phyloP scores from a whole-genome alignment of 2,888 invertebrate genomes.

The Netelia inedita region DNA sequence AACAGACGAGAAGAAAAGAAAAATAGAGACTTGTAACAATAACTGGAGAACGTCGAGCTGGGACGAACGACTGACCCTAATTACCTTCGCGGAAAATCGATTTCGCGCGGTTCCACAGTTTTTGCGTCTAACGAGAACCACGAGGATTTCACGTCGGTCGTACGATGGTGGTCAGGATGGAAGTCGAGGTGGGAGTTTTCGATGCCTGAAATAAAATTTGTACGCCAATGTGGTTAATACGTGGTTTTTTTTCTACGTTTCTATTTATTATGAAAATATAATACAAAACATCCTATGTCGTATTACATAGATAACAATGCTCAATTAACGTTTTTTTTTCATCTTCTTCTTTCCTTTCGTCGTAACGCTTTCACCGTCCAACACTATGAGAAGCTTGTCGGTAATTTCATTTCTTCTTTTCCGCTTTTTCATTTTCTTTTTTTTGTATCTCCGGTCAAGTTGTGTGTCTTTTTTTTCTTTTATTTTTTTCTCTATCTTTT shows the following conservation, averaged over 20 bases:
- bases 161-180: not conserved
- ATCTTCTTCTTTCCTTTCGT: slow-evolving; percentile 74
- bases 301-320: slow-evolving; percentile 85
- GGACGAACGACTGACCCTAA: slow-evolving; percentile 65
- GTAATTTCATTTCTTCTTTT: slow-evolving; percentile 61
- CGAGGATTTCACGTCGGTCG: not conserved
- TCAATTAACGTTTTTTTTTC: slow-evolving; percentile 83
- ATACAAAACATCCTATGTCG: slow-evolving; percentile 86
- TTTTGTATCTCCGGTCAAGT: slow-evolving; percentile 59
- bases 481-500: slow-evolving; percentile 61
- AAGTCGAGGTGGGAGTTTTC: not conserved
- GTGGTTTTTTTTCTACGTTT: slow-evolving; percentile 84
- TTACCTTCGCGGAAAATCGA: slow-evolving; percentile 60
- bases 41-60: slow-evolving; percentile 46
- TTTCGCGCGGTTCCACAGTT: slow-evolving; percentile 22
- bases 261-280: slow-evolving; percentile 87
- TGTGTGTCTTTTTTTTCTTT: slow-evolving; percentile 65
- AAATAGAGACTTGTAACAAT: slow-evolving; percentile 3
- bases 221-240: slow-evolving; percentile 78
- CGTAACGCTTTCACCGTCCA: slow-evolving; percentile 82
- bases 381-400: slow-evolving; percentile 82
- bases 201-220: not conserved
- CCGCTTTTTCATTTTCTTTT: slow-evolving; percentile 60
- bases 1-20: not conserved
- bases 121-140: slow-evolving; percentile 1